phyloP scores from a whole-genome alignment of 2,888 invertebrate genomes.

The Drosophila tanythrix region DNA sequence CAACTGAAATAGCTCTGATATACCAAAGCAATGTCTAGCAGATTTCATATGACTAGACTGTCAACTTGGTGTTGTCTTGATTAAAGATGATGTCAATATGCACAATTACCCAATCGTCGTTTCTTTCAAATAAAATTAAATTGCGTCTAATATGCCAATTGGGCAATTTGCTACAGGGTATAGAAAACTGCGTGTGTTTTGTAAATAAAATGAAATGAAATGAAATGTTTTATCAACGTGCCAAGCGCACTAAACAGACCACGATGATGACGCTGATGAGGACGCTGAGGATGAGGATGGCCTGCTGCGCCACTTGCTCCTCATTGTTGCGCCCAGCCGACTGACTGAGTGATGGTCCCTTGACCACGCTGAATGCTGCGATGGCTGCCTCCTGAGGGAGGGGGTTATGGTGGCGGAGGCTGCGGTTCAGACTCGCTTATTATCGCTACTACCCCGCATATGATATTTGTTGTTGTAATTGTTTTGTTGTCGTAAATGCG shows the following conservation, averaged over 20 bases:
- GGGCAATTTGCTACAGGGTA: constrained; percentile 17
- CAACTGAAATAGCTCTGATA: background rate
- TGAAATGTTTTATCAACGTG: constrained; percentile 81
- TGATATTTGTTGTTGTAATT: constrained; percentile 80
- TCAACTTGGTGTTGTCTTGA: background rate
- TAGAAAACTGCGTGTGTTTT: constrained; percentile 64
- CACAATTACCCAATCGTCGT: background rate
- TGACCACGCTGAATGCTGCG: constrained; percentile 54
- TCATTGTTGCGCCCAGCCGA: constrained; percentile 1
- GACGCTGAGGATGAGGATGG: background rate
- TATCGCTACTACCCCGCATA: constrained; percentile 54
- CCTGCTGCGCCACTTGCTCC: background rate
- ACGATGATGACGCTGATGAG: constrained; percentile 1
- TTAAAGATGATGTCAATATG: background rate
- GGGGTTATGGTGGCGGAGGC: background rate
- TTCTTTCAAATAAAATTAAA: background rate
- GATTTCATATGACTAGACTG: background rate
- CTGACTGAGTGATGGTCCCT: constrained; percentile 63
- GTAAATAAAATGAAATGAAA: constrained; percentile 73
- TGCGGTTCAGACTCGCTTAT: constrained; percentile 47
- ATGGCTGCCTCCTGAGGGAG: background rate
- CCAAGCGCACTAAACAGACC: constrained; percentile 69
- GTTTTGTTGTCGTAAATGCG: constrained; percentile 79
- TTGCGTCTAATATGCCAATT: background rate
- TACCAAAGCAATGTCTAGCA: too few species aligned